Evolutionary conservation across 2,797 vertebrate genomes (phyloP).

Genomic region (Glyptemys insculpta): DNA sequence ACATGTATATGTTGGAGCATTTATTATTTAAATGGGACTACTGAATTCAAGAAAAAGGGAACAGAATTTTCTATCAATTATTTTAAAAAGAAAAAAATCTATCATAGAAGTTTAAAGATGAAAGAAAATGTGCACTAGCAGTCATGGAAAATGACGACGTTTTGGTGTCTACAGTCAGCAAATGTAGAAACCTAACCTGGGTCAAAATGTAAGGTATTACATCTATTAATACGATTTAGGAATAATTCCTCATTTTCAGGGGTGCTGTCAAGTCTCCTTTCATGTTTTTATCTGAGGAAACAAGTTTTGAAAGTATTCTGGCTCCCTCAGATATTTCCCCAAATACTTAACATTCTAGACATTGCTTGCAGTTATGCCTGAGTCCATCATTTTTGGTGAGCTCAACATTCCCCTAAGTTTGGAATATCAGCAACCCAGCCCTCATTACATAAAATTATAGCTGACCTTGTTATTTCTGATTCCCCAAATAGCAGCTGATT

Average conservation of each 20-base stretch:
- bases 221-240: neutral
- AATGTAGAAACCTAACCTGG: neutral
- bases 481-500: neutral
- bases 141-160: neutral
- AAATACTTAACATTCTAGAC: neutral
- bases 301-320: neutral
- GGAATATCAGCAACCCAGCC: neutral
- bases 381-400: neutral
- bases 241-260: neutral
- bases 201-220: neutral
- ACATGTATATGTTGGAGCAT: neutral
- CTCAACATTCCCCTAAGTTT: accelerated
- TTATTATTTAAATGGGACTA: neutral
- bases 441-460: neutral
- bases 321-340: neutral
- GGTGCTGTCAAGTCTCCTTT: neutral
- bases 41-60: neutral
- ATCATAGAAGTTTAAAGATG: neutral
- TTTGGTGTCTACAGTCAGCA: neutral
- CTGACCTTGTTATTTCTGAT: neutral
- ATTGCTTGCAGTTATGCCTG: neutral
- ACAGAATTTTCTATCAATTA: neutral
- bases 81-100: neutral
- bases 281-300: neutral
- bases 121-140: neutral